Conservation (phyloP, 2,888 invertebrate species). For the Drosophila anomalata region DNA sequence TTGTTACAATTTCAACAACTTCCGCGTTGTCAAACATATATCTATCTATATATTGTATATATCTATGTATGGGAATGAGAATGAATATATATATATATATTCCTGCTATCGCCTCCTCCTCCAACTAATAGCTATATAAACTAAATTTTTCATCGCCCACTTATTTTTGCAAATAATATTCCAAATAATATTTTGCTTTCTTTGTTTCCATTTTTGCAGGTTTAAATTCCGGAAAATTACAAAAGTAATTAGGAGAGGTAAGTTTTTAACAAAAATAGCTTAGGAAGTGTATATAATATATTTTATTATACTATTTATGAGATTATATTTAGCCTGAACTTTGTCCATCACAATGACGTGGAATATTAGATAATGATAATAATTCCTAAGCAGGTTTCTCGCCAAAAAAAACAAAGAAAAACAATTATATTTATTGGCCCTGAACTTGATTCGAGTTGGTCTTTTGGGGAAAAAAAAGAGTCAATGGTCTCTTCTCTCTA, state of each 20-base stretch:
- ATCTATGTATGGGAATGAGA: slow-evolving; percentile 12
- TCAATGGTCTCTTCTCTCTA: slow-evolving; percentile 37
- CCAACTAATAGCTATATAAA: slow-evolving; percentile 60
- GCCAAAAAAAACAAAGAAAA: background rate
- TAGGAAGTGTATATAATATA: too few relatives aligned
- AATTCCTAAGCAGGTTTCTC: slow-evolving; percentile 7
- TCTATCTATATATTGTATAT: background rate
- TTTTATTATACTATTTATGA: too few relatives aligned
- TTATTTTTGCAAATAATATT: slow-evolving; percentile 10
- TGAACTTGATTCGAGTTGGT: slow-evolving; percentile 65
- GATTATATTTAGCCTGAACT: slow-evolving; percentile 21
- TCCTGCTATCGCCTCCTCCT: slow-evolving; percentile 41
- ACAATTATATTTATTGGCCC: slow-evolving; percentile 48
- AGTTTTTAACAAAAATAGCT: background rate
- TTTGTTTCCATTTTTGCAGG: slow-evolving; percentile 30
- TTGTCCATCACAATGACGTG: slow-evolving; percentile 16
- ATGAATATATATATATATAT: slow-evolving; percentile 45
- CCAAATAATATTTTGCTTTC: slow-evolving; percentile 25
- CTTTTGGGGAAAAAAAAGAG: slow-evolving; percentile 32
- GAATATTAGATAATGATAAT: slow-evolving; percentile 30
- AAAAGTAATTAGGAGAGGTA: slow-evolving; percentile 26
- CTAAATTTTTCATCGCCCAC: slow-evolving; percentile 8
- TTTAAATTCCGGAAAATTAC: slow-evolving; percentile 25
- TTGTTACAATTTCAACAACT: slow-evolving; percentile 72
- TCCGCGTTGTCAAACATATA: slow-evolving; percentile 76